Evolutionary conservation across 2,797 vertebrate species (phyloP).

Genomic region (Sebastes jordani): DNA sequence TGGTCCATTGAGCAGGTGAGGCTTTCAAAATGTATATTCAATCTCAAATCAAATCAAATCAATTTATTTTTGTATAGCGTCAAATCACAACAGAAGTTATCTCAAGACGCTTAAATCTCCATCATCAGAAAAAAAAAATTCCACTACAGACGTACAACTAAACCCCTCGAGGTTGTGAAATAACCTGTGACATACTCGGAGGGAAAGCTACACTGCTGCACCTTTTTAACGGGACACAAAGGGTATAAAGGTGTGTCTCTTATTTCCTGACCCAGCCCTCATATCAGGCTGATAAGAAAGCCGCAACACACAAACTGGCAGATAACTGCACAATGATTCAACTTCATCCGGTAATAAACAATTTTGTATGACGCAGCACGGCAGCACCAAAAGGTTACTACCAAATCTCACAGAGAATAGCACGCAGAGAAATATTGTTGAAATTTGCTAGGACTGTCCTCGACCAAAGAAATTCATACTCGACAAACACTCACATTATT

Average conservation of each 20-base stretch:
- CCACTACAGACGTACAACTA: background rate
- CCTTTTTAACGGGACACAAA: conserved; percentile 5
- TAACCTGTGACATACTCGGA: conserved; percentile 6
- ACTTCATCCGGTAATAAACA: background rate
- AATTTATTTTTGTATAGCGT: too few species aligned
- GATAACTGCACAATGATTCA: background rate
- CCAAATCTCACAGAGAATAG: background rate
- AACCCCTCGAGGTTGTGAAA: background rate
- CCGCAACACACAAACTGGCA: conserved; percentile 12
- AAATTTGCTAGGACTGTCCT: background rate
- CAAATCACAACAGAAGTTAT: too few species aligned
- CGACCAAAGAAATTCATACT: fast-evolving
- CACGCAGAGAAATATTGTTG: background rate
- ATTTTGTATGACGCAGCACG: background rate
- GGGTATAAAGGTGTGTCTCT: conserved; percentile 22
- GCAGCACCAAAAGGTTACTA: background rate
- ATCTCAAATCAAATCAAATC: too few species aligned
- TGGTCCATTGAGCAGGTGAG: background rate
- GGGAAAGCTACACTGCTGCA: background rate
- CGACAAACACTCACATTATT: too few species aligned
- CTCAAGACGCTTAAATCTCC: too few species aligned
- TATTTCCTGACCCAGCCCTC: background rate
- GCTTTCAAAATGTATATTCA: background rate
- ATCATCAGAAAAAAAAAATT: background rate
- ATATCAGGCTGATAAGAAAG: conserved; percentile 31